Percentiles rank a stretch among this genome's conserved stretches.
phyloP scores from a whole-genome alignment of 2,888 invertebrate genomes.

The Caenorhabditis auriculariae region DNA sequence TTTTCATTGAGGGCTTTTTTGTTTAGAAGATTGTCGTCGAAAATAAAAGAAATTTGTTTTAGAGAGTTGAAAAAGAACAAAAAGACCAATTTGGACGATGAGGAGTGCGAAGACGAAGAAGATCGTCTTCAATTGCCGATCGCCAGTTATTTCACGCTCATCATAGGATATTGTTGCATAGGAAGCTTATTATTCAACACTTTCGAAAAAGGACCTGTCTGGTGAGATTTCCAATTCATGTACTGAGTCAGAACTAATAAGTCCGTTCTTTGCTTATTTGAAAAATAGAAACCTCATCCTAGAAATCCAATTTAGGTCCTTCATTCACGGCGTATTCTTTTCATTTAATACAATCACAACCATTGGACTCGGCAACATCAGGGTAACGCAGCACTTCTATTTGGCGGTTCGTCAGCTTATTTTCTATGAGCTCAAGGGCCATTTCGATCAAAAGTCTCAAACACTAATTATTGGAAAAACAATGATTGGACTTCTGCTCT shows the following conservation, averaged over 20 bases:
- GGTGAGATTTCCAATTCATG: conserved; percentile 43
- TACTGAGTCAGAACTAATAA: no score
- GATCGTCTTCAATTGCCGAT: conserved; percentile 61
- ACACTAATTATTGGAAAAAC: no score
- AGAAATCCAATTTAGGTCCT: conserved; percentile 51
- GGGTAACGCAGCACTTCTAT: conserved; percentile 56
- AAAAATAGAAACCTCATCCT: neutral
- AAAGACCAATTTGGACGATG: conserved; percentile 39
- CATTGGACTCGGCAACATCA: conserved; percentile 63
- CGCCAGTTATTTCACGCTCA: conserved; percentile 62
- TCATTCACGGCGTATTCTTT: conserved; percentile 63
- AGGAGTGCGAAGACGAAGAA: conserved; percentile 45
- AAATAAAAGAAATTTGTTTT: conserved; percentile 7
- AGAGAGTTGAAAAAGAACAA: conserved; percentile 51
- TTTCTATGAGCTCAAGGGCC: neutral
- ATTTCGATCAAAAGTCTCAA: no score
- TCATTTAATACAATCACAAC: conserved; percentile 64
- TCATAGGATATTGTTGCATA: conserved; percentile 63
- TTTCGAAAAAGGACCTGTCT: conserved; percentile 60
- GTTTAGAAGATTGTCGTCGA: neutral
- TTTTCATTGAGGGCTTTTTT: neutral
- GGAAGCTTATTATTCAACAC: conserved; percentile 60
- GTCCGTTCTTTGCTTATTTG: neutral
- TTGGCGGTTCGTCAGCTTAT: conserved; percentile 33
- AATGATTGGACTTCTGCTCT: no score